Evolutionary conservation across 2,797 vertebrate species (phyloP), one percentile per base, ranked within the genome.

Genomic region (Acropternis orthonyx): DNA sequence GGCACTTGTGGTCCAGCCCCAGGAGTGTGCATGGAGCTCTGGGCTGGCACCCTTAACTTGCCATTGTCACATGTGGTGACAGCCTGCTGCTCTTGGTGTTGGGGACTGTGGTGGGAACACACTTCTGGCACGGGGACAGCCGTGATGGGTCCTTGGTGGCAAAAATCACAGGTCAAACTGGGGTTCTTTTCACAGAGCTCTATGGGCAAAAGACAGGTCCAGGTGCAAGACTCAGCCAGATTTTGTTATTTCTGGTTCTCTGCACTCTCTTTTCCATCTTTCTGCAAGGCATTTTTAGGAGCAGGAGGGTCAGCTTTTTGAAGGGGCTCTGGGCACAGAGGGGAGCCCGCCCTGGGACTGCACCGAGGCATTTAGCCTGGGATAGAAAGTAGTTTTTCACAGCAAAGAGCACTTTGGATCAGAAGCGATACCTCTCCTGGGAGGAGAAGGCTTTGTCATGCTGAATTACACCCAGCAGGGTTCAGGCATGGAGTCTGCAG

Each of bases 11-110:
- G 30, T 74, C 27, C 39, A 21, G 2, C 34, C 28, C 52, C 14
- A 10, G 76, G 28, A 5, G 5, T 0, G 7, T n/a, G 49, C 4
- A 7, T 2, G n/a, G 11, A 15, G 27, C n/a, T 21, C 41, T 3
- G 27, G 71, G 34, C 75, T 58, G 44, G 58, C 67, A 37, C 49
- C 75, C 62, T 49, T 2, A 2, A 4, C 14, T 34, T 89, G n/a
- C 10, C 19, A 10, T 16, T 58, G 71, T 15, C 58, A 41, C 23
- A 4, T 9, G 30, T 27, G 44, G 44, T 63, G 10, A 54, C 58
- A 78, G 28, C 56, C 58, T 67, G 43, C 66, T 54, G 34, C 52
- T 34, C 24, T 10, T 30, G 67, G 32, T 49, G 55, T 19, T n/a
- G 39, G n/a, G 49, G 36, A 34, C 18, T 21, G 2, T 13, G 43